Evolutionary conservation across 2,888 invertebrate species (phyloP).

Genomic region (Drosophila antonietae): DNA sequence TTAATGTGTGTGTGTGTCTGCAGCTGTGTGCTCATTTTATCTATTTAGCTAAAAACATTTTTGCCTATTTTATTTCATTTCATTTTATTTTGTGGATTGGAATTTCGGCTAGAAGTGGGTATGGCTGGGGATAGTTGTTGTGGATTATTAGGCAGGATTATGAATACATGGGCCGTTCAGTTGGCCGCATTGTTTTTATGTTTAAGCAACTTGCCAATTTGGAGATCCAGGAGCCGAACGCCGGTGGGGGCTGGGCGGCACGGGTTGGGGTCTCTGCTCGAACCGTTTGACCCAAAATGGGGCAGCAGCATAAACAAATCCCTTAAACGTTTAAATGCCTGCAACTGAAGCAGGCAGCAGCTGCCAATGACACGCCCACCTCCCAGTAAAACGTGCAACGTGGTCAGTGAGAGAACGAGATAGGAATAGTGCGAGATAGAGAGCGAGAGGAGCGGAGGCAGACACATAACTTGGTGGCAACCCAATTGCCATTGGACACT

Average conservation of each 20-base stretch:
- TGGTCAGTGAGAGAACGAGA: neutral
- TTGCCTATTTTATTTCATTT: conserved; percentile 60
- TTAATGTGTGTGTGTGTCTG: neutral
- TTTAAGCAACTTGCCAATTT: conserved; percentile 72
- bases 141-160: conserved; percentile 76
- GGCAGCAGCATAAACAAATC: conserved; percentile 72
- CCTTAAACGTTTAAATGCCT: conserved; percentile 77
- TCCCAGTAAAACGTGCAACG: conserved; percentile 35
- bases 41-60: conserved; percentile 51
- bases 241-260: neutral
- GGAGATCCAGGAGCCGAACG: conserved; percentile 17
- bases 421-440: neutral
- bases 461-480: conserved; percentile 68
- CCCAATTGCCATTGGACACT: conserved; percentile 62
- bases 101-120: neutral
- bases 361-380: conserved; percentile 57
- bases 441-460: neutral
- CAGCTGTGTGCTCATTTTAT: conserved; percentile 55
- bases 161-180: conserved; percentile 75
- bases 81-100: conserved; percentile 39
- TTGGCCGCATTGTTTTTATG: conserved; percentile 75
- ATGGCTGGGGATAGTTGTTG: conserved; percentile 34
- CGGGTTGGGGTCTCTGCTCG: conserved; percentile 5
- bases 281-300: conserved; percentile 57
- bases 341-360: conserved; percentile 64